A percentile compares a stretch with the other conserved stretches of the same genome.
Conservation (phyloP, 2,113 vertebrate species). For the Coptodon rendalli region DNA sequence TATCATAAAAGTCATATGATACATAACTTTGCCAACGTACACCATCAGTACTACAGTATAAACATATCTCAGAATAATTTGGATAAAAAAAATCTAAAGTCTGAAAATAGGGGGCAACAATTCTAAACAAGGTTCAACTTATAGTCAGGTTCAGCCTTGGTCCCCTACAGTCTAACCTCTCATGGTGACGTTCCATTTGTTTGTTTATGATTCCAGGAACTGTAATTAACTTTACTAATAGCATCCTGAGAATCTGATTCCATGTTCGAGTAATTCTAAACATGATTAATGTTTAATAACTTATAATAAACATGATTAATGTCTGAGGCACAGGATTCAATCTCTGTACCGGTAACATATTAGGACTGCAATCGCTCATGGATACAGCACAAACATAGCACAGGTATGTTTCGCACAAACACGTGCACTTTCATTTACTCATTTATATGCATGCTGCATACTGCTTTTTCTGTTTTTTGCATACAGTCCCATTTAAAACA, state of each 20-base stretch:
- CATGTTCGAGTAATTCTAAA: neutral
- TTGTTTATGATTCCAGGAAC: neutral
- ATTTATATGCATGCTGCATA: neutral
- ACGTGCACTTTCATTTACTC: neutral
- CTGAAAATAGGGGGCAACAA: neutral
- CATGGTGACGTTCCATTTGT: neutral
- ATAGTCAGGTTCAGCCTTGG: neutral
- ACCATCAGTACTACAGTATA: neutral
- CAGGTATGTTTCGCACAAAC: neutral
- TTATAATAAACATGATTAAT: constrained; percentile 22
- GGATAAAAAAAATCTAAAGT: neutral
- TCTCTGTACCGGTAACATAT: neutral
- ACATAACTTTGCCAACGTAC: neutral
- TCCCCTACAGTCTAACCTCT: neutral
- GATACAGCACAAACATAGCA: neutral
- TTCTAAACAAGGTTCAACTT: neutral
- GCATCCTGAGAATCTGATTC: neutral
- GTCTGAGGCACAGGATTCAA: neutral
- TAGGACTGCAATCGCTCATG: neutral
- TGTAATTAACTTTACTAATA: constrained; percentile 22
- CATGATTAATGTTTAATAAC: constrained; percentile 27
- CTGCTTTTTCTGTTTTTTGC: neutral
- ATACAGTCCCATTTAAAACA: neutral
- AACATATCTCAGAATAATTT: neutral
- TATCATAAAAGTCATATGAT: neutral